These are phyloP conservation scores for Arrhamphus sclerolepis DNA, from an alignment of 2,797 vertebrate species.

Conservation along the genomic window DNA sequence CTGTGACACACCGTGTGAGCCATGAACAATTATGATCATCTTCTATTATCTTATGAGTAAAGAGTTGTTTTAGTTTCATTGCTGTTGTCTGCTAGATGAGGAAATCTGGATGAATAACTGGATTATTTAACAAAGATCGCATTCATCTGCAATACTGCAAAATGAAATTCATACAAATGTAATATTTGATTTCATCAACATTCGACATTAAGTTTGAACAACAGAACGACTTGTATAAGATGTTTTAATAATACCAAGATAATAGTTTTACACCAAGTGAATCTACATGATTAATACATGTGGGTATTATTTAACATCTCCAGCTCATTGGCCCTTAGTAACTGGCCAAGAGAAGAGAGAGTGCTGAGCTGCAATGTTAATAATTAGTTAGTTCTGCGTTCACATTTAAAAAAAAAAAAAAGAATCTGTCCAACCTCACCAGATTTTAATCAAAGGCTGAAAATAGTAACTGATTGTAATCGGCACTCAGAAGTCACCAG, in stretches of 20 bases:
- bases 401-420: conserved; percentile 35
- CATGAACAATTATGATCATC: conserved; percentile 62
- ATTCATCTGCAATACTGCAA: neutral
- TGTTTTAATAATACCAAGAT: conserved; percentile 61
- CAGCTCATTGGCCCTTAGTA: conserved; percentile 65
- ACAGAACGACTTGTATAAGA: conserved; percentile 37
- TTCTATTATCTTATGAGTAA: conserved; percentile 53
- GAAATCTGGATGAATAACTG: conserved; percentile 24
- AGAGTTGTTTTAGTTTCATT: conserved; percentile 40
- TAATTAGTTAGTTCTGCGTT: conserved; percentile 80
- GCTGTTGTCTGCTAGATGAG: conserved; percentile 35
- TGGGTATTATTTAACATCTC: conserved; percentile 75
- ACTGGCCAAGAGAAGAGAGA: conserved; percentile 41
- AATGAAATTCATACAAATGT: conserved; percentile 32
- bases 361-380: conserved; percentile 71
- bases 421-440: conserved; percentile 77
- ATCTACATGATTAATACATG: conserved; percentile 71
- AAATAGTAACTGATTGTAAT: conserved; percentile 86
- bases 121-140: conserved; percentile 43
- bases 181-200: conserved; percentile 20
- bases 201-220: conserved; percentile 16
- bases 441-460: conserved; percentile 86
- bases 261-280: conserved; percentile 54
- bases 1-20: conserved; percentile 56
- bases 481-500: conserved; percentile 84